Evolutionary conservation across 2,797 vertebrate species (phyloP).

Genomic region (Alfaro cultratus): DNA sequence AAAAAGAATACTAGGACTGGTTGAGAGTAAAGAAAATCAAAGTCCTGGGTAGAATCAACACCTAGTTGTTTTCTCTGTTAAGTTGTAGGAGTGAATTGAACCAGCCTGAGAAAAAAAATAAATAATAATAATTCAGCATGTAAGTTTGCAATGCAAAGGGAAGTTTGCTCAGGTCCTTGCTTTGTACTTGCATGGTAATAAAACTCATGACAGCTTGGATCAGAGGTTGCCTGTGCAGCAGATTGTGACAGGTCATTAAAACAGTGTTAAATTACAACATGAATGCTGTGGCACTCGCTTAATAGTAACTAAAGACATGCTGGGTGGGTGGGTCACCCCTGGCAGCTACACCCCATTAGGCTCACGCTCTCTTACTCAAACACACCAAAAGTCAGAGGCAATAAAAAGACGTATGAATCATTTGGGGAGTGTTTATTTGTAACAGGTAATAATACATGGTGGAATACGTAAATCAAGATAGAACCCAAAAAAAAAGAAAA

Average conservation of each 20-base stretch:
- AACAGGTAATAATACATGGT: conserved; percentile 97
- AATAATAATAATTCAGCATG: not conserved
- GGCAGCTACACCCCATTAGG: conserved; percentile 59
- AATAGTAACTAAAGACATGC: conserved; percentile 43
- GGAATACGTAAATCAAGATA: conserved; percentile 95
- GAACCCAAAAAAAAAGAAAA: conserved; percentile 64
- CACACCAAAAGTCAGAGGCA: conserved; percentile 30
- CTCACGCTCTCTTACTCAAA: conserved; percentile 19
- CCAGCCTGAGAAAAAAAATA: not conserved
- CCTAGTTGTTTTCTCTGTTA: not conserved
- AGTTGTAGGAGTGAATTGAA: not conserved
- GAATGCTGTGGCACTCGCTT: conserved; percentile 41
- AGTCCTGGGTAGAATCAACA: not conserved
- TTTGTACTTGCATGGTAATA: conserved; percentile 44
- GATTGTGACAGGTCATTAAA: conserved; percentile 68
- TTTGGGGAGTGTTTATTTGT: conserved; percentile 96
- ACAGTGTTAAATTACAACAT: conserved; percentile 61
- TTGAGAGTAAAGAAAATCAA: not conserved
- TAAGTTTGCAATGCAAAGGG: not conserved
- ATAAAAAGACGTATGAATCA: conserved; percentile 56
- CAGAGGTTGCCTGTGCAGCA: conserved; percentile 44
- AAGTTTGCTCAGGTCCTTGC: conserved; percentile 12
- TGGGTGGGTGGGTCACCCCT: conserved; percentile 55
- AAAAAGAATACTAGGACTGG: not conserved
- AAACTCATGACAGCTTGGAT: conserved; percentile 60